These are phyloP conservation scores for Muntiacus muntjak DNA, from an alignment of 2,113 vertebrate species.

Conservation along the genomic window DNA sequence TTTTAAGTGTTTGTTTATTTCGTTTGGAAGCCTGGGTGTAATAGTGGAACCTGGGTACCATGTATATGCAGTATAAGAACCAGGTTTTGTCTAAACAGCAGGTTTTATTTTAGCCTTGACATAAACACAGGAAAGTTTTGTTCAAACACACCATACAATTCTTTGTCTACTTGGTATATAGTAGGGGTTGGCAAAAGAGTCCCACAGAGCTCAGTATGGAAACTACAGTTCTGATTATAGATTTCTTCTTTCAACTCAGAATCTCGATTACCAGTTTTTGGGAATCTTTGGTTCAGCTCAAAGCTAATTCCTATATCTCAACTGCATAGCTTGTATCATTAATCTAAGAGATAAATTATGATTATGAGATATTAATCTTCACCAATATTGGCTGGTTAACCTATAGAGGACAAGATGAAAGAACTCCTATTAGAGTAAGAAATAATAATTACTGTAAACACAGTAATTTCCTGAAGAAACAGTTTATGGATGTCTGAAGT, in stretches of 20 bases:
- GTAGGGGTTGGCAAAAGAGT: not conserved
- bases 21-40: not conserved
- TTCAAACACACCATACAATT: not conserved
- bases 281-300: not conserved
- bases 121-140: not conserved
- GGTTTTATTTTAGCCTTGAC: not conserved
- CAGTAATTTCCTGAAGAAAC: not conserved
- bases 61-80: not conserved
- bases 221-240: not conserved
- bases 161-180: not conserved
- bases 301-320: not conserved
- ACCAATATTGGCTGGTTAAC: not conserved
- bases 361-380: not conserved
- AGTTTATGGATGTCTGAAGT: not conserved
- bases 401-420: not conserved
- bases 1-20: not conserved
- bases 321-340: not conserved
- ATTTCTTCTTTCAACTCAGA: not conserved
- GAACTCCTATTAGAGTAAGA: not conserved
- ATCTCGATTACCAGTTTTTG: not conserved
- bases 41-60: not conserved
- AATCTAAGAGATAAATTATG: not conserved
- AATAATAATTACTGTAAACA: not conserved
- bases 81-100: not conserved
- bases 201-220: not conserved